phyloP scores from a whole-genome alignment of 2,113 vertebrate genomes.

The Mesitornis unicolor region DNA sequence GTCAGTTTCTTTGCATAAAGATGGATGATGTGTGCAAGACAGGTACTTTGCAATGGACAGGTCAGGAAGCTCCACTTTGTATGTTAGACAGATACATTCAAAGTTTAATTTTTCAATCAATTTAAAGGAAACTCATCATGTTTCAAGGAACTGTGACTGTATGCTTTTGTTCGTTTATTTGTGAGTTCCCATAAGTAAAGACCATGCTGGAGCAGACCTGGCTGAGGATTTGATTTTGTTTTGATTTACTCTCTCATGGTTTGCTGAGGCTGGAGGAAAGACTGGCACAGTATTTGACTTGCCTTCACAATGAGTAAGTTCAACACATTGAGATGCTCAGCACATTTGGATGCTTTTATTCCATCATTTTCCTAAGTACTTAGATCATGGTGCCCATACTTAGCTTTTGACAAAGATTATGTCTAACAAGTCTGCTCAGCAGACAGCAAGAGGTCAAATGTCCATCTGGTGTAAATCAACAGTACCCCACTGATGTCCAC shows the following conservation, averaged over 20 bases:
- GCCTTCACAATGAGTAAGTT: background rate
- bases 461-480: background rate
- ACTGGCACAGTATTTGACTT: background rate
- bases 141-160: background rate
- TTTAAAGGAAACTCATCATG: background rate
- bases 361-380: background rate
- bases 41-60: background rate
- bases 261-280: background rate
- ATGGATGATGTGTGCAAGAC: background rate
- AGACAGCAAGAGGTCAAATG: background rate
- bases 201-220: background rate
- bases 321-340: background rate
- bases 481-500: background rate
- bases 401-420: background rate
- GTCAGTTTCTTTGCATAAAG: background rate
- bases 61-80: conserved; percentile 8
- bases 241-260: background rate
- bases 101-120: background rate
- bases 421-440: background rate
- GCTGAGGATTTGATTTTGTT: background rate
- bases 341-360: background rate
- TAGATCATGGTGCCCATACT: background rate
- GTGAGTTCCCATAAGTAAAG: background rate
- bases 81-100: background rate
- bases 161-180: background rate